Conservation (phyloP, 2,113 vertebrate genomes). For the Erythrocercus mccallii region DNA sequence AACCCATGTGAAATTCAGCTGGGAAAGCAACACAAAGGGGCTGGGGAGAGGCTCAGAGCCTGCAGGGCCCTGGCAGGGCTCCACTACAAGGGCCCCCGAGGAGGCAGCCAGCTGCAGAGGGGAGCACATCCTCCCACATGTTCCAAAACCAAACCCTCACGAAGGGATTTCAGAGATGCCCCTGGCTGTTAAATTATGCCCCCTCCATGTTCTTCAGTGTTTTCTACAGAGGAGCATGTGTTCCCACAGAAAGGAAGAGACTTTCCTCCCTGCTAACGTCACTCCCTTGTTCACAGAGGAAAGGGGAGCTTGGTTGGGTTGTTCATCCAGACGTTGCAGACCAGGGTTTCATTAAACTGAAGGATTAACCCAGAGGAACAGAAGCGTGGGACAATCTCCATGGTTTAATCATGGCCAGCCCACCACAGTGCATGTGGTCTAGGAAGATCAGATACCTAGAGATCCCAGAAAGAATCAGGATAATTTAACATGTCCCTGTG, state of each 20-base stretch:
- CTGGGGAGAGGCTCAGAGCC: conserved; percentile 38
- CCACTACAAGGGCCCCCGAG: not conserved
- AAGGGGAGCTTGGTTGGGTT: not conserved
- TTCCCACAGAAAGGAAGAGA: not conserved
- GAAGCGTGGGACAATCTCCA: not conserved
- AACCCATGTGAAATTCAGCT: conserved; percentile 78
- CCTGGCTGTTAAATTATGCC: not conserved
- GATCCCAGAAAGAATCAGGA: not conserved
- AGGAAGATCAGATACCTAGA: not conserved
- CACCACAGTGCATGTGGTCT: fast-evolving
- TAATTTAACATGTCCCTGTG: not conserved
- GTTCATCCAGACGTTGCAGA: not conserved
- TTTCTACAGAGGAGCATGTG: not conserved
- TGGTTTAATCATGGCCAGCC: not conserved
- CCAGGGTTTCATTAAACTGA: not conserved
- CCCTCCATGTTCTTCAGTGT: not conserved
- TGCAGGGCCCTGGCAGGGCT: conserved; percentile 50
- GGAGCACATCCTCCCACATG: conserved; percentile 15
- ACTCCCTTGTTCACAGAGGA: not conserved
- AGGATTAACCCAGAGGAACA: not conserved
- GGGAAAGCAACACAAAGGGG: conserved; percentile 76
- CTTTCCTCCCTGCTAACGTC: not conserved
- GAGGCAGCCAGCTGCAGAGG: not conserved
- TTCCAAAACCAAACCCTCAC: conserved; percentile 48
- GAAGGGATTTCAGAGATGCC: conserved; percentile 19